Base-by-base conservation (phyloP, 1,140 invertebrate species). In the Neodiprion virginianus region DNA sequence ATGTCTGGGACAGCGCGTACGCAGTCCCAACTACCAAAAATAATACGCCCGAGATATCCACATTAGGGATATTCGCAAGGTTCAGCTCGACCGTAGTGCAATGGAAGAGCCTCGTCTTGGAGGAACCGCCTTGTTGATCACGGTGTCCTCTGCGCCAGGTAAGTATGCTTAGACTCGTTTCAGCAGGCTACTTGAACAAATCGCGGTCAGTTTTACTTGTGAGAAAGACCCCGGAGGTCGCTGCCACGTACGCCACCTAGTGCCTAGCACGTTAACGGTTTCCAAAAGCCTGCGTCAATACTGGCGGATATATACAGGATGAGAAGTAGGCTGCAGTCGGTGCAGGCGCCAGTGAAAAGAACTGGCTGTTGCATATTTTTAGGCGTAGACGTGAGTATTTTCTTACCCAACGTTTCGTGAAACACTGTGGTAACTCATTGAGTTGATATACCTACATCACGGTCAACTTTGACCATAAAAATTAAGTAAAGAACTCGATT, bases 21-120 rank as follows among this genome's bases (percentile, higher is more conserved):
- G 88, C 88, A 90, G 86, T 88, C 88, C 90, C 90, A 88, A 89
- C 90, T 91, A 91, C 81, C 90, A 92, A 91, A 92, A 92, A 92
- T 92, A 91, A 86, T 88, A 88, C 90, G 86, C 89, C 88, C 90
- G 90, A 92, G 89, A 90, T 92, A 90, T 88, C 89, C 89, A 89
- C 89, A 90, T 92, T 92, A 91, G 90, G 89, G 89, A 89, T 89
- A 92, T 92, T 93, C 92, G 91, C 91, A 91, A 89, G 90, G 88
- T 90, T 92, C 91, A 92, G 88, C 91, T 89, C 87, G 87, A 87
- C 89, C 91, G 89, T 80, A 90, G 92, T 93, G 92, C 91, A 93
- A 93, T 93, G 92, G 89, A 83, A 89, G 84, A 89, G 90, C 86
- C 90, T 92, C 91, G 79, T 87, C 88, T 90, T 90, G 90, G 90